Conservation (phyloP, 1,140 invertebrate species). For the Patella vulgata region DNA sequence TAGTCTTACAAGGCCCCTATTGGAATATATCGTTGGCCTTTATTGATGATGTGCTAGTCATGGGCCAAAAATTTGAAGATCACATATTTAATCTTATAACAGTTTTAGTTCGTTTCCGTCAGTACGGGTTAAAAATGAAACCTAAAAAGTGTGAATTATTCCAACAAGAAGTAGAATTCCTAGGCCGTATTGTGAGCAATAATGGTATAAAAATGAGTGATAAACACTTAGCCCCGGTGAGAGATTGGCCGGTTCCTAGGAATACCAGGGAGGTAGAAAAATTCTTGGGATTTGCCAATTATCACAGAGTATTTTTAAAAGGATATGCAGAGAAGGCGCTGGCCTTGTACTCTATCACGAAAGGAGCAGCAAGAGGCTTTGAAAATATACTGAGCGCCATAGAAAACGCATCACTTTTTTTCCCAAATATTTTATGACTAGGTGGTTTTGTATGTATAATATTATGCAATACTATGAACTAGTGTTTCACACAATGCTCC, state of each 20-base stretch:
- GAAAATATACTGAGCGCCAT: no score
- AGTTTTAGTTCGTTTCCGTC: no score
- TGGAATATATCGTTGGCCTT: slow-evolving; percentile 2
- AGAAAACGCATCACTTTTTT: no score
- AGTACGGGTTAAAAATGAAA: slow-evolving; percentile 29
- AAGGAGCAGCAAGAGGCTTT: not conserved
- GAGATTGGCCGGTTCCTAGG: slow-evolving; percentile 19
- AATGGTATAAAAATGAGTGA: not conserved
- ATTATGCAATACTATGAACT: no score
- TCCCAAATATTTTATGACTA: no score
- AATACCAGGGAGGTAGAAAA: slow-evolving; percentile 20
- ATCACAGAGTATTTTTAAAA: slow-evolving; percentile 23
- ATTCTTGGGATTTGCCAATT: slow-evolving; percentile 30
- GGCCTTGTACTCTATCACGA: slow-evolving; percentile 14
- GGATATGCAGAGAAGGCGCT: slow-evolving; percentile 15
- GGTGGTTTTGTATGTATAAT: no score
- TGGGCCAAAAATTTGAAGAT: slow-evolving; percentile 5
- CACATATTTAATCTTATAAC: no score
- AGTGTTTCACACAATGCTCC: no score
- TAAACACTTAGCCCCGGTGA: slow-evolving; percentile 4
- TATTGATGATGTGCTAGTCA: slow-evolving; percentile 7
- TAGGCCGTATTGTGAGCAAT: slow-evolving; percentile 16
- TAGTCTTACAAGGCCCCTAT: not conserved
- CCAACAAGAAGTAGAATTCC: slow-evolving; percentile 23
- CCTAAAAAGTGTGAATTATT: slow-evolving; percentile 27